Evolutionary conservation across 2,888 invertebrate species (phyloP).

Genomic region (Nebria salina): DNA sequence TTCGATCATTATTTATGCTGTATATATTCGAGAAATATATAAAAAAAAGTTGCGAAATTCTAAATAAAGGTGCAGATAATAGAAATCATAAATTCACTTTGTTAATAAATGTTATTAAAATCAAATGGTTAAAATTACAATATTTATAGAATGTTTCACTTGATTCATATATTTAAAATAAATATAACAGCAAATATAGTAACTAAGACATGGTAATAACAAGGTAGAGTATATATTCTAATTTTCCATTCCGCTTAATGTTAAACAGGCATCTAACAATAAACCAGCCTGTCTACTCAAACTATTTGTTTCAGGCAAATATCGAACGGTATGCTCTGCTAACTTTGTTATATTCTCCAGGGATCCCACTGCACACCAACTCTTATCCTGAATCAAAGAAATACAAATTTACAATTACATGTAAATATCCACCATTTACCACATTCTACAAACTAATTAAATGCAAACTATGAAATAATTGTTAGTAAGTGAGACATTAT

Average conservation of each 20-base stretch:
- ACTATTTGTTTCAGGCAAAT: constrained; percentile 60
- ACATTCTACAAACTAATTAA: no score
- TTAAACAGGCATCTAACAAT: constrained; percentile 64
- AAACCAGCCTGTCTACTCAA: constrained; percentile 63
- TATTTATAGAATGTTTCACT: neutral
- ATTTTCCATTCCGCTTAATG: constrained; percentile 55
- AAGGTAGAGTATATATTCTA: constrained; percentile 23
- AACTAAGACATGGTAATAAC: constrained; percentile 9
- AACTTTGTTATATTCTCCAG: constrained; percentile 59
- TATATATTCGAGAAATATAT: neutral
- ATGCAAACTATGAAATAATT: no score
- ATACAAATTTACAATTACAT: constrained; percentile 14
- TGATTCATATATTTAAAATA: neutral
- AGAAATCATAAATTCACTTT: neutral
- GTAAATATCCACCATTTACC: neutral
- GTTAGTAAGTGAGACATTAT: no score
- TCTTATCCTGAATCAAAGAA: constrained; percentile 56
- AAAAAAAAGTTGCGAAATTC: no score
- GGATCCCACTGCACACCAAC: constrained; percentile 59
- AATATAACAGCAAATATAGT: neutral
- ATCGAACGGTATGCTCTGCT: constrained; percentile 60
- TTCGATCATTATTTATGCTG: neutral
- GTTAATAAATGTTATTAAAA: neutral
- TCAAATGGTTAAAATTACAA: neutral
- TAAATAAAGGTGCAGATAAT: neutral